phyloP scores from a whole-genome alignment of 2,888 invertebrate species.

The Azorinus chamasolen region DNA sequence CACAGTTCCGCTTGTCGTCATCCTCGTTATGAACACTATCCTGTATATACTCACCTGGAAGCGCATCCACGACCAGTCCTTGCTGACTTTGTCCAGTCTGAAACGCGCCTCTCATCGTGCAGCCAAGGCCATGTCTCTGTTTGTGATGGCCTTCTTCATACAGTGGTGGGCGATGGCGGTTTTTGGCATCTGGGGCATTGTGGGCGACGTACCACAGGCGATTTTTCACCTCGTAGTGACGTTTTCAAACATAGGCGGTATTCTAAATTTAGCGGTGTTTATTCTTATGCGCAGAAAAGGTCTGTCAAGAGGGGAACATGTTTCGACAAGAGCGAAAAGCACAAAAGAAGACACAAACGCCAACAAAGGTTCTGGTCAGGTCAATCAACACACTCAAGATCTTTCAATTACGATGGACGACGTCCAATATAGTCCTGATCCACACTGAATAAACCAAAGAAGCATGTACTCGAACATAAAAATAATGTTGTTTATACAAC shows the following conservation, averaged over 20 bases:
- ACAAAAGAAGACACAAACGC: background rate
- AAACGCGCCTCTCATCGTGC: slow-evolving; percentile 55
- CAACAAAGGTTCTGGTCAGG: no score
- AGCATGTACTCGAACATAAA: no score
- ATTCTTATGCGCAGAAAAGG: slow-evolving; percentile 44
- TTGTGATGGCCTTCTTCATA: slow-evolving; percentile 64
- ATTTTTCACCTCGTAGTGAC: slow-evolving; percentile 62
- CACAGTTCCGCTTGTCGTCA: slow-evolving; percentile 52
- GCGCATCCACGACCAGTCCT: slow-evolving; percentile 46
- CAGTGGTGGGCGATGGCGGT: slow-evolving; percentile 68
- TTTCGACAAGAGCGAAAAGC: slow-evolving; percentile 15
- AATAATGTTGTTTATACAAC: no score
- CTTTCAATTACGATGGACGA: no score
- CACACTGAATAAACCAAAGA: no score
- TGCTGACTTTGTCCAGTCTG: slow-evolving; percentile 23
- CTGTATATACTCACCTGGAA: slow-evolving; percentile 66
- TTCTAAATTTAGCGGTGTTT: slow-evolving; percentile 57
- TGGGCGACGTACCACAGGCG: slow-evolving; percentile 47
- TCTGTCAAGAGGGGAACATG: slow-evolving; percentile 32
- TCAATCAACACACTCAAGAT: no score
- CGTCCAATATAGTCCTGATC: no score
- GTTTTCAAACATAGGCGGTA: slow-evolving; percentile 65
- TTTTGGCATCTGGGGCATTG: slow-evolving; percentile 54
- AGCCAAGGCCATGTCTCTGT: slow-evolving; percentile 65
- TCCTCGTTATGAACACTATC: slow-evolving; percentile 56